Evolutionary conservation across 2,888 invertebrate species (phyloP), one percentile per base, ranked within the genome.

Genomic region (Torymus tubicola): DNA sequence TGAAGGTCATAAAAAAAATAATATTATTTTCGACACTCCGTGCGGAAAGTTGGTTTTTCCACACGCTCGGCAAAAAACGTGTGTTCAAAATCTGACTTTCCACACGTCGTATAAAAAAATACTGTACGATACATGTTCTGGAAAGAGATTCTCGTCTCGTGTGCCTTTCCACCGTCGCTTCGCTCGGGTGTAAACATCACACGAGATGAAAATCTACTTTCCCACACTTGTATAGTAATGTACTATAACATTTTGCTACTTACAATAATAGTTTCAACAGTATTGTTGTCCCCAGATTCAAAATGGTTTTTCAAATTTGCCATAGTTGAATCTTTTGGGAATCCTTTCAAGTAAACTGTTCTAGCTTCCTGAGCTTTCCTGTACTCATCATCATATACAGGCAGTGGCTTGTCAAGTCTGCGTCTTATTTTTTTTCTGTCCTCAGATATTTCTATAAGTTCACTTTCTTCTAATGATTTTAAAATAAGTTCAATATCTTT

Each of bases 301-400:
- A 97, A 95, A 90, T 94, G 97, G 74, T 93, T 93, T 71, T 96
- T 92, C 5, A 98, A 90, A 5, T 94, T 93, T 84, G 96, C 95
- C 52, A 97, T 92, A 10, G 93, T 92, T 0, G 92, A 90, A 8
- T 93, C 92, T 82, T 93, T 94, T 0, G 96, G 94, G 87, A 97
- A 97, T 5, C 96, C 96, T 93, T 98, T 98, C 69, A 95, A 95
- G 88, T 99, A 99, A 16, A 96, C 93, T 0, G 97, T 96, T 76
- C 96, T 93, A 2, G 92, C 92, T 86, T 93, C 93, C 2, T 98
- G 91, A 83, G 96, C 95, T 87, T 96, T 96, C 85, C 95, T 94
- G 50, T 96, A 94, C 83, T 97, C 96, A 84, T 96, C 96, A 82
- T 96, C 95, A 88, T 95, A 94, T 87, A 96, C 96, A 0, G 98